Evolutionary conservation across 1,140 invertebrate genomes (phyloP), one percentile per base, ranked within the genome.

Genomic region (Drosophila ambigua): DNA sequence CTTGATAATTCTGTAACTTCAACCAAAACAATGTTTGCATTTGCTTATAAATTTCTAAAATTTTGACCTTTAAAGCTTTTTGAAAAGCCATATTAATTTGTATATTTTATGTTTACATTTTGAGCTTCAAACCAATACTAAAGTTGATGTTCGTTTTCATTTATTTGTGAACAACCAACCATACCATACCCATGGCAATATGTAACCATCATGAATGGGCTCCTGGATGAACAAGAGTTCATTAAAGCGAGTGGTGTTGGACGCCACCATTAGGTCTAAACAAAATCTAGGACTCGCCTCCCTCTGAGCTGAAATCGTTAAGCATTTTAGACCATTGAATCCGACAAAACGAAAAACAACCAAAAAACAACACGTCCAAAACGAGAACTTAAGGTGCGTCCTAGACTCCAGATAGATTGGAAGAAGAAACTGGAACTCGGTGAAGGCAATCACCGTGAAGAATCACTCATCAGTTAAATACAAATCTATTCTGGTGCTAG

Each of bases 51-150:
- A 54, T 44, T 49, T 81, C 75, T 79, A 72, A 76, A 39, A 59
- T 48, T 58, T 46, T 88, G 83, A 88, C 83, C 76, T 88, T 88
- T 88, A 68, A 88, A 88, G 83, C 83, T 88, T 88, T 88, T 88
- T 59, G 83, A 87, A 88, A 87, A 87, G 83, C 83, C 75, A 74
- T 88, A 83, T 88, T 88, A 82, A 75, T 61, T 71, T 82, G 62
- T 87, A 58, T 64, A 59, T 61, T 66, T 65, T 46, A 66, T 46
- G 15, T 65, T 48, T 52, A 59, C 48, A 50, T 9, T 31, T 48
- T 57, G 26, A 43, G 45, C 43, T 50, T 51, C 61, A 74, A 31
- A 43, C 48, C 23, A 46, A 39, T 41, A 39, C 24, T 54, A 68
- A 28, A 50, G 2, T 50, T 64, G 39, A 50, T 11, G 39, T 48